Evolutionary conservation across 2,797 vertebrate genomes (phyloP), one percentile per base, ranked within the genome.

Genomic region (Antrozous pallidus): DNA sequence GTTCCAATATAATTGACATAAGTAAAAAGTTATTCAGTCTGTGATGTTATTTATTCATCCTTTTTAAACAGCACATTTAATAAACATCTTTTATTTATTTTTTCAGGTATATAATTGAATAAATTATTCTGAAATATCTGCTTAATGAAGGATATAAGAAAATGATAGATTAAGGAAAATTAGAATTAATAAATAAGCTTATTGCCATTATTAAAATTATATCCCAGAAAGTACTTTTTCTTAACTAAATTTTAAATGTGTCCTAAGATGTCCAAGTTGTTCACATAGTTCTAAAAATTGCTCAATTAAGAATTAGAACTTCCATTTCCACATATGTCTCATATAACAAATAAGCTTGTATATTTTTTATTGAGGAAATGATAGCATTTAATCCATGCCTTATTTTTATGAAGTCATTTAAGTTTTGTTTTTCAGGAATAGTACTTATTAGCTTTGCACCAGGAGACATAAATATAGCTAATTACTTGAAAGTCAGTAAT

Each of bases 121-220:
- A 58, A 88, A 54, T 70, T 61, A 38, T 67, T 93, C 70, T 93
- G 16, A 47, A 79, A 33, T 94, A 73, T 70, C 22, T 63, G 6
- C 67, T 56, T 83, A 61, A 26, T 40, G 61, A 90, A 63, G 47
- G 3, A 58, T 45, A 31, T 40, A 80, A 81, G 47, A 33, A 81
- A 75, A 79, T 51, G 47, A 84, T 69, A 85, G 65, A 38, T 67
- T 31, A 88, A 79, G 56, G 54, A 92, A 94, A 88, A 69, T 40
- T 40, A 65, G 58, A 85, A 69, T 79, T 91, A 86, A 78, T 38
- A 63, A 92, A 83, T 28, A 54, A 33, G 20, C 38, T 80, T 78
- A 33, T 40, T 85, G 20, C 20, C 11, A 65, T 90, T 49, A 20
- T 70, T 33, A 74, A 26, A 47, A n/a, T 94, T 80, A 81, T 61